These are phyloP conservation scores for Cassiopea xamachana DNA, from an alignment of 30 jellyfish, hydroid and myxozoan species.

Conservation along the genomic window DNA sequence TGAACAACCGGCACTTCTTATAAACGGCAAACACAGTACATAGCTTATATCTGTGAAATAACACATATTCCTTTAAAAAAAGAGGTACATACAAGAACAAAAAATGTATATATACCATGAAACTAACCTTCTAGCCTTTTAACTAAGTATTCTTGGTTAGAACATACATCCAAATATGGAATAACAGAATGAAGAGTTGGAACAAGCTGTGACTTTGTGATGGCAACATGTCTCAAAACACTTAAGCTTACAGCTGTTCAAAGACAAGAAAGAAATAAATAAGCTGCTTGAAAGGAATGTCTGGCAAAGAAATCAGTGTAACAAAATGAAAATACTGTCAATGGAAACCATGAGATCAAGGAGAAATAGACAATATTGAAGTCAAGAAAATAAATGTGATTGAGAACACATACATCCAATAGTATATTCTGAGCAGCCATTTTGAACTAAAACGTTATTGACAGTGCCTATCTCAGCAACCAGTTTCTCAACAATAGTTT, in stretches of 20 bases:
- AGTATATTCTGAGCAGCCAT: slow-evolving; percentile 89
- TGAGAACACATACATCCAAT: slow-evolving; percentile 79
- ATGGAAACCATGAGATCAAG: too few relatives aligned
- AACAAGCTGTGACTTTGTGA: slow-evolving; percentile 77
- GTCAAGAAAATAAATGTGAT: too few relatives aligned
- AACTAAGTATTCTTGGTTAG: slow-evolving; percentile 91
- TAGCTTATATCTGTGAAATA: too few relatives aligned
- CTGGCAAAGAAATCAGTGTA: too few relatives aligned
- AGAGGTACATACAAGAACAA: too few relatives aligned
- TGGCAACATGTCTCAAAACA: slow-evolving; percentile 73
- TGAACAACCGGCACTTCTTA: too few relatives aligned
- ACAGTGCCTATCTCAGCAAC: slow-evolving; percentile 72
- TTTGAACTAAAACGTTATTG: slow-evolving; percentile 67
- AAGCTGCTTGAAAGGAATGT: too few relatives aligned
- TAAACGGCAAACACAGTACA: too few relatives aligned
- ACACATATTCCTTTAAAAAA: too few relatives aligned
- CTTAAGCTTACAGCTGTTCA: slow-evolving; percentile 63
- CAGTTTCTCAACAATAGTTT: slow-evolving; percentile 87
- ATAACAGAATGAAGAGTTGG: slow-evolving; percentile 91
- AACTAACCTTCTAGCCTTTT: slow-evolving; percentile 83
- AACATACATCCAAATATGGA: slow-evolving; percentile 86
- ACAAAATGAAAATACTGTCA: too few relatives aligned
- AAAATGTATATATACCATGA: neutral
- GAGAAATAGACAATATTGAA: too few relatives aligned
- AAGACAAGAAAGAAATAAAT: neutral